A percentile compares a stretch with the other conserved stretches of the same genome.
phyloP scores from a whole-genome alignment of 2,888 invertebrate genomes.

The Synanthedon vespiformis region DNA sequence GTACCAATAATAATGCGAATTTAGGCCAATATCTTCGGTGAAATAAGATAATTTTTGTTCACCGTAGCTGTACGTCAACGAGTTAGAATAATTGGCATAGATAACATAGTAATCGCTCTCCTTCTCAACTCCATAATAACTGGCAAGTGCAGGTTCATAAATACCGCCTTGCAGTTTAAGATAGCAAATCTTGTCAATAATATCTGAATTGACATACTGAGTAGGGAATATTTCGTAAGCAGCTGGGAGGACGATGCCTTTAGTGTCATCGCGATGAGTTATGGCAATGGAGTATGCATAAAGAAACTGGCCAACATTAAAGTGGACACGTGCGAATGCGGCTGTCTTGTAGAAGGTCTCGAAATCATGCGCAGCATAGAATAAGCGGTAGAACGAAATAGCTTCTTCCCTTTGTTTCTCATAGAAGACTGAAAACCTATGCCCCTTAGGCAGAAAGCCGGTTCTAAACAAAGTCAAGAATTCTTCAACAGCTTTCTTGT shows the following conservation, averaged over 20 bases:
- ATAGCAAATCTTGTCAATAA: slow-evolving; percentile 52
- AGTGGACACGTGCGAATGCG: slow-evolving; percentile 64
- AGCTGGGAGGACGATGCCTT: slow-evolving; percentile 72
- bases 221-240: slow-evolving; percentile 77
- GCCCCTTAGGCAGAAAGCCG: slow-evolving; percentile 58
- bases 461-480: slow-evolving; percentile 47
- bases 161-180: slow-evolving; percentile 49
- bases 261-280: slow-evolving; percentile 69
- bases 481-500: slow-evolving; percentile 49
- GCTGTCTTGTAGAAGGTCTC: slow-evolving; percentile 72
- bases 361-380: slow-evolving; percentile 73
- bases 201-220: slow-evolving; percentile 73
- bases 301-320: slow-evolving; percentile 74
- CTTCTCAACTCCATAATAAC: slow-evolving; percentile 42
- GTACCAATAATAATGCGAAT: slow-evolving; percentile 75
- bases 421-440: slow-evolving; percentile 64
- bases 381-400: slow-evolving; percentile 64
- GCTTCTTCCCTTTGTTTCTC: slow-evolving; percentile 58
- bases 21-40: slow-evolving; percentile 78
- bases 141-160: slow-evolving; percentile 29
- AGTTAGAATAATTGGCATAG: slow-evolving; percentile 71
- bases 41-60: slow-evolving; percentile 76
- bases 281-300: slow-evolving; percentile 73
- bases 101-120: slow-evolving; percentile 53
- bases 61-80: slow-evolving; percentile 56